Evolutionary conservation across 1,140 invertebrate genomes (phyloP).

Genomic region (Lucilia cuprina): DNA sequence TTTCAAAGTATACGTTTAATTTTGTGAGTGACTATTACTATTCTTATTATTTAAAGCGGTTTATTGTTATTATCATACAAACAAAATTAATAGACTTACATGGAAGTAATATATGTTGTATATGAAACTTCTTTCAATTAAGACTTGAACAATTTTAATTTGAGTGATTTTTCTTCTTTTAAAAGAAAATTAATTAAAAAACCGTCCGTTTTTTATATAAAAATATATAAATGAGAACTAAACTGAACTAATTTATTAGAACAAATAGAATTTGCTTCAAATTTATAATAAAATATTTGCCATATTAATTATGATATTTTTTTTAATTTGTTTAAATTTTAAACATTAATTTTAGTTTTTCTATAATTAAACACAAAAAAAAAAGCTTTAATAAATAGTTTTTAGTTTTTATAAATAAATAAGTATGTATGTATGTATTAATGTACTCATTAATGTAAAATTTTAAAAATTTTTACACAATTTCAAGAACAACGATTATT

Average conservation of each 20-base stretch:
- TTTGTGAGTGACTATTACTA: too few relatives aligned
- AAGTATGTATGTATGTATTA: background rate
- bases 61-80: too few relatives aligned
- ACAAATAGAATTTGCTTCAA: background rate
- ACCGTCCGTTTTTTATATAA: constrained; percentile 2
- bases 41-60: too few relatives aligned
- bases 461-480: too few relatives aligned
- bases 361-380: too few relatives aligned
- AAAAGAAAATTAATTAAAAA: background rate
- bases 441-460: too few relatives aligned
- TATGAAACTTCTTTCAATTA: too few relatives aligned
- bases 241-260: background rate
- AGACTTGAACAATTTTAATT: too few relatives aligned
- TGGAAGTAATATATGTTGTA: too few relatives aligned
- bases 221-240: background rate
- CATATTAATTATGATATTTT: background rate
- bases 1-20: too few relatives aligned
- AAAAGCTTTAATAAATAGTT: background rate
- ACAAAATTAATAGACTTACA: too few relatives aligned
- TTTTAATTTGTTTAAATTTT: background rate
- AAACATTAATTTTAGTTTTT: background rate
- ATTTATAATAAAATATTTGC: background rate
- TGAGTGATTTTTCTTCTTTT: background rate
- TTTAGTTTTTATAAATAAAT: background rate
- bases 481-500: too few relatives aligned